Evolutionary conservation across 2,888 invertebrate species (phyloP).

Genomic region (Prosapia bicincta): DNA sequence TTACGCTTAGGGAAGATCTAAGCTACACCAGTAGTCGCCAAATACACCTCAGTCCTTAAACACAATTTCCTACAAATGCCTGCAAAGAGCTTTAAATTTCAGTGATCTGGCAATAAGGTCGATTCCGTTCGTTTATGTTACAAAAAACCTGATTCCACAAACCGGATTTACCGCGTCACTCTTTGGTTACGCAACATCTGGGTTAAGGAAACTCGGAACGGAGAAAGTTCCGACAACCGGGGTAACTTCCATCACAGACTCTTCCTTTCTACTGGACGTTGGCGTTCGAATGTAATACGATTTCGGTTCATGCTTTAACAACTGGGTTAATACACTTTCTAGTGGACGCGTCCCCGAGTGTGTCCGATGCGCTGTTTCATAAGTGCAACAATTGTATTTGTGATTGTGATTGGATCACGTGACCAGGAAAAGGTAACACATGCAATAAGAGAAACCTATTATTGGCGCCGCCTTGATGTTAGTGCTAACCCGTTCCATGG

Average conservation of each 20-base stretch:
- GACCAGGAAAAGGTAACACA: too few species aligned
- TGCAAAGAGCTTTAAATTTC: too few species aligned
- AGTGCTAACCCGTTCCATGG: too few species aligned
- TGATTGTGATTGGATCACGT: too few species aligned
- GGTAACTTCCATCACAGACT: neutral
- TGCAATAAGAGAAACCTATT: too few species aligned
- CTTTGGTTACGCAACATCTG: neutral
- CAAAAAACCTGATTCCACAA: neutral
- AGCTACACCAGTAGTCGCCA: too few species aligned
- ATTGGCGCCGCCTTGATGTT: too few species aligned
- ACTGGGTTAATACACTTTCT: neutral
- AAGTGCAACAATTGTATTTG: too few species aligned
- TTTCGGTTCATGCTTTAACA: neutral
- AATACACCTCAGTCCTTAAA: too few species aligned
- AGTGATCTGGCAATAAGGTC: too few species aligned
- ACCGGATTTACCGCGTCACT: neutral
- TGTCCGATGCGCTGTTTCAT: neutral
- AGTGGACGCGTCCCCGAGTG: neutral
- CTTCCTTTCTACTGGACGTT: neutral
- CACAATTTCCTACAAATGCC: too few species aligned
- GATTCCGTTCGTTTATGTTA: neutral
- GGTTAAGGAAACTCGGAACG: neutral
- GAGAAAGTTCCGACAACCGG: neutral
- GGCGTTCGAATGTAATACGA: neutral
- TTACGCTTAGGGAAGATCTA: too few species aligned